These are phyloP conservation scores for Pica pica DNA, from an alignment of 2,113 vertebrate genomes.

Conservation along the genomic window DNA sequence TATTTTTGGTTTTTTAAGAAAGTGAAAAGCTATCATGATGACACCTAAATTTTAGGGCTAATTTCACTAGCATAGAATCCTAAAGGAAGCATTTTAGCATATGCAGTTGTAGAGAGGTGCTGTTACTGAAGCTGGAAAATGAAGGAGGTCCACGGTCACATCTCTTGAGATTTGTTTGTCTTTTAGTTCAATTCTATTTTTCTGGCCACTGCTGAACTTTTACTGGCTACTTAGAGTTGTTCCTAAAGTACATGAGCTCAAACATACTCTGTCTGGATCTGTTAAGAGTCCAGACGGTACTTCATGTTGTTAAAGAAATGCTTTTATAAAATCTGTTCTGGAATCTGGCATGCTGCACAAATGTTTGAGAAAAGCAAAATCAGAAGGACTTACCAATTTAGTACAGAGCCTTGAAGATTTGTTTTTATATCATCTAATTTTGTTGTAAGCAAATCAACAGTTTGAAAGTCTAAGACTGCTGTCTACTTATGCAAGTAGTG, in stretches of 20 bases:
- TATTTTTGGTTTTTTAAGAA: background rate
- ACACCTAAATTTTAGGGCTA: background rate
- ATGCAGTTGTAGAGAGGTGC: background rate
- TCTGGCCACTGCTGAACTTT: background rate
- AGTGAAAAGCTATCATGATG: background rate
- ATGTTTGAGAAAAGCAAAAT: background rate
- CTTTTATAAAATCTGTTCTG: background rate
- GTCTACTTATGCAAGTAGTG: background rate
- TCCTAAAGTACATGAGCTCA: background rate
- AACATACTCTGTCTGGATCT: background rate
- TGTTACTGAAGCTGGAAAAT: background rate
- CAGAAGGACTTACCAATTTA: background rate
- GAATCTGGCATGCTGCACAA: background rate
- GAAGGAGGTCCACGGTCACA: background rate
- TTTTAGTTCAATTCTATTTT: background rate
- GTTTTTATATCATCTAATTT: background rate
- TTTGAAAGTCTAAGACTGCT: background rate
- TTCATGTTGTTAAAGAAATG: background rate
- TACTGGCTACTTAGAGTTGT: background rate
- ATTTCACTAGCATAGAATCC: background rate
- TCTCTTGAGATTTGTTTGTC: background rate
- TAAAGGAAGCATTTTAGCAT: background rate
- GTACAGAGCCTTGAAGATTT: background rate
- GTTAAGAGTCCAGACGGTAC: background rate
- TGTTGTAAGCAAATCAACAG: background rate